Evolutionary conservation across 1,140 invertebrate genomes (phyloP).

Genomic region (Leptopilina clavipes): DNA sequence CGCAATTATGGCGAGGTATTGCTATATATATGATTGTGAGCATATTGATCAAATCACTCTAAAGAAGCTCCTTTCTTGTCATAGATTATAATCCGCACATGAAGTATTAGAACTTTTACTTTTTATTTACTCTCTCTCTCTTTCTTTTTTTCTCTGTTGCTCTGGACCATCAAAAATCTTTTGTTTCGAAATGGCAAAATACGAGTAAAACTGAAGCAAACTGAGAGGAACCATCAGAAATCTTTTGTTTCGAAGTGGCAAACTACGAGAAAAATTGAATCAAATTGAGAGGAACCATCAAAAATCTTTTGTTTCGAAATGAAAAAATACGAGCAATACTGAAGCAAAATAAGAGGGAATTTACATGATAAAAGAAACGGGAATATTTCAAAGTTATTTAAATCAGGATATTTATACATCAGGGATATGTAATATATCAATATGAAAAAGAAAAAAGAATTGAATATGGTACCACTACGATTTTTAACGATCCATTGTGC

Average conservation of each 20-base stretch:
- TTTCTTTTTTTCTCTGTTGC: not conserved
- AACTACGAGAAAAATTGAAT: no score
- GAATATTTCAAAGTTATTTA: conserved; percentile 1
- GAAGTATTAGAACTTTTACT: not conserved
- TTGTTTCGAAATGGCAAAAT: no score
- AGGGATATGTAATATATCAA: conserved; percentile 19
- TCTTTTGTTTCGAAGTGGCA: no score
- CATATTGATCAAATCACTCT: conserved; percentile 50
- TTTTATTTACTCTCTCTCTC: not conserved
- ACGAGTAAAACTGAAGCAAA: no score
- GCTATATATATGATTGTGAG: no score
- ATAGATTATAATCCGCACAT: not conserved
- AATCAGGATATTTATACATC: not conserved
- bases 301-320: no score
- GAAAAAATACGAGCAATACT: no score
- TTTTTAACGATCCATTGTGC: conserved; percentile 28
- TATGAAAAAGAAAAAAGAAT: not conserved
- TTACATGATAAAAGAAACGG: not conserved
- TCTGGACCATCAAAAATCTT: no score
- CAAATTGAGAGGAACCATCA: not conserved
- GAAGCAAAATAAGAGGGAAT: not conserved
- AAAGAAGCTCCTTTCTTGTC: not conserved
- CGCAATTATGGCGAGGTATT: conserved; percentile 70
- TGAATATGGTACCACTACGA: no score
- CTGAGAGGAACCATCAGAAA: not conserved